phyloP scores from a whole-genome alignment of 2,113 vertebrate genomes.

The Corythaeola cristata region DNA sequence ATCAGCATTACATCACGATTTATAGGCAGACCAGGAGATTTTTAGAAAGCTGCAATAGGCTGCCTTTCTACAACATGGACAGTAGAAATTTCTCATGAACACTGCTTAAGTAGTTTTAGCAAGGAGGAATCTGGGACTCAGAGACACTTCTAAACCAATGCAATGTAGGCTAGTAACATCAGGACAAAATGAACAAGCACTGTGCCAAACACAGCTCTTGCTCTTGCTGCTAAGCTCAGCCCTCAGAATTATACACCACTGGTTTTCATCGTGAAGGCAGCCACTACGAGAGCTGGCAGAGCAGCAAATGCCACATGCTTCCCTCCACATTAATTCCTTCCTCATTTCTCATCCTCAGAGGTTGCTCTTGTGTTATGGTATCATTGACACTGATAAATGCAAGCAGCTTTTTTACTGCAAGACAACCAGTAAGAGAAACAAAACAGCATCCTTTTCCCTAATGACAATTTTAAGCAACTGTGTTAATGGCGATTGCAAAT shows the following conservation, averaged over 20 bases:
- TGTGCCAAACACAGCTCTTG: background rate
- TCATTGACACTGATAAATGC: background rate
- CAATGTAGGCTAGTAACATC: background rate
- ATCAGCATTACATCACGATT: background rate
- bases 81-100: background rate
- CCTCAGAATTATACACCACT: background rate
- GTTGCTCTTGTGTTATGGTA: background rate
- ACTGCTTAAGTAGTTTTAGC: background rate
- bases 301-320: background rate
- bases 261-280: background rate
- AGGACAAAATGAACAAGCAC: background rate
- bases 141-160: background rate
- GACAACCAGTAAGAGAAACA: background rate
- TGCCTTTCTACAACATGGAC: background rate
- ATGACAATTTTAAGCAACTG: background rate
- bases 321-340: background rate
- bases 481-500: background rate
- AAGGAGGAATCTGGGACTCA: background rate
- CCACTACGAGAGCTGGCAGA: background rate
- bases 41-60: background rate
- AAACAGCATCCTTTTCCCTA: background rate
- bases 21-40: background rate
- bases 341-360: background rate
- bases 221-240: background rate
- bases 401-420: background rate